Evolutionary conservation across 2,797 vertebrate species (phyloP).

Genomic region (Centroberyx gerrardi): DNA sequence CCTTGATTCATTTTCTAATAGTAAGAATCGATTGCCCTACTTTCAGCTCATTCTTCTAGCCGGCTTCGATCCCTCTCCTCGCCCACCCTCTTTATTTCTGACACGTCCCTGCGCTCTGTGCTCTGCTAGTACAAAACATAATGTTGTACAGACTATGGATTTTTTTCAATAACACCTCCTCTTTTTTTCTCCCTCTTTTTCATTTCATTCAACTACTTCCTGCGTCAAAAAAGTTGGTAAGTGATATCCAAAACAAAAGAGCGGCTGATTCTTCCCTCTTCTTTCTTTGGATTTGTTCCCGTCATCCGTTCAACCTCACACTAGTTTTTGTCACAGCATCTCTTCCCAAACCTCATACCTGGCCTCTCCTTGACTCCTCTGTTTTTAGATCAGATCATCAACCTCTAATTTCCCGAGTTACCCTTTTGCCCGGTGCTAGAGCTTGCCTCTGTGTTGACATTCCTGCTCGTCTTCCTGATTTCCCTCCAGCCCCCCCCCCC

Average conservation of each 20-base stretch:
- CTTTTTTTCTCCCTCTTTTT: slow-evolving; percentile 34
- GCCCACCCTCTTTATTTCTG: slow-evolving; percentile 15
- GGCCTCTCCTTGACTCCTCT: slow-evolving; percentile 51
- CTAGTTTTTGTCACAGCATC: slow-evolving; percentile 54
- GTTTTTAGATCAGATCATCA: slow-evolving; percentile 59
- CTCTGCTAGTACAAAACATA: slow-evolving; percentile 25
- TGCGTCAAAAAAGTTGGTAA: slow-evolving; percentile 77
- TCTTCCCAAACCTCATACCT: neutral
- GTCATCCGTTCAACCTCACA: neutral
- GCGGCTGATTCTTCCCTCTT: slow-evolving; percentile 49
- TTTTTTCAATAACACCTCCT: slow-evolving; percentile 52
- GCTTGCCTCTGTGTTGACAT: slow-evolving; percentile 61
- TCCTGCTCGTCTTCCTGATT: slow-evolving; percentile 39
- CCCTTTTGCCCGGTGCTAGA: slow-evolving; percentile 66
- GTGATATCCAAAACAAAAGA: slow-evolving; percentile 67
- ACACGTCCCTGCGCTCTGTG: slow-evolving; percentile 25
- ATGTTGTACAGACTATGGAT: slow-evolving; percentile 10
- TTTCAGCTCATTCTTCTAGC: slow-evolving; percentile 32
- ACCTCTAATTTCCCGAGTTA: slow-evolving; percentile 66
- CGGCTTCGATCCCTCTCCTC: slow-evolving; percentile 9
- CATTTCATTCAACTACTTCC: slow-evolving; percentile 50
- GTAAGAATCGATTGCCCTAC: slow-evolving; percentile 27
- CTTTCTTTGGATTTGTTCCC: slow-evolving; percentile 35
- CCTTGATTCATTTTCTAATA: slow-evolving; percentile 33
- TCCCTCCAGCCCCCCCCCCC: slow-evolving; percentile 52